A percentile compares a stretch with the other conserved stretches of the same genome.
These are phyloP conservation scores for Drosophila nigricruria DNA, from an alignment of 2,888 invertebrate genomes.

Conservation along the genomic window DNA sequence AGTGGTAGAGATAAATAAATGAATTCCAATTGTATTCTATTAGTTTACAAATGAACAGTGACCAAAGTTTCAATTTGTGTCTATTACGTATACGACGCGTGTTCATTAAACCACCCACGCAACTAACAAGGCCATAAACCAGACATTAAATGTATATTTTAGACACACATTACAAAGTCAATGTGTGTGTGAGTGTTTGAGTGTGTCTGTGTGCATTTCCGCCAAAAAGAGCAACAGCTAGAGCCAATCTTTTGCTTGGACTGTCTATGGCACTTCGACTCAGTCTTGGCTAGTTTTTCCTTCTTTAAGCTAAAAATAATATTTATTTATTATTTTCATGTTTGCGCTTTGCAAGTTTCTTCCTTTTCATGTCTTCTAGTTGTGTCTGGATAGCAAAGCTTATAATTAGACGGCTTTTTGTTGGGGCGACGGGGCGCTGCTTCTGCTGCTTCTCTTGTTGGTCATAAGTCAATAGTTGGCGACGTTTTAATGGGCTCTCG, in stretches of 20 bases:
- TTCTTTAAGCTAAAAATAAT: constrained; percentile 65
- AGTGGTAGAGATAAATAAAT: constrained; percentile 61
- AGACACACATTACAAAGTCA: constrained; percentile 8
- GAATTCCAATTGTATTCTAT: constrained; percentile 66
- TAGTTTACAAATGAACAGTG: constrained; percentile 57
- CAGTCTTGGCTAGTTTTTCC: constrained; percentile 17
- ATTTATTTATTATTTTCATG: constrained; percentile 65
- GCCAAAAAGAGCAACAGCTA: constrained; percentile 29
- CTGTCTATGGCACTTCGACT: constrained; percentile 21
- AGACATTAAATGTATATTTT: constrained; percentile 39
- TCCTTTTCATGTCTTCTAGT: constrained; percentile 34
- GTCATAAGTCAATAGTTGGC: constrained; percentile 78
- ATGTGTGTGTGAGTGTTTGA: neutral
- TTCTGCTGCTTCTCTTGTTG: constrained; percentile 44
- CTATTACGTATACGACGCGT: constrained; percentile 48
- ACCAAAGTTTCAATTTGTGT: constrained; percentile 69
- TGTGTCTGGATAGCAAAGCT: constrained; percentile 44
- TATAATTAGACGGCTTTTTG: constrained; percentile 69
- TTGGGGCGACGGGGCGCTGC: constrained; percentile 21
- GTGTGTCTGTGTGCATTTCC: constrained; percentile 15
- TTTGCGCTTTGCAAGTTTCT: constrained; percentile 47
- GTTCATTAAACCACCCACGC: constrained; percentile 53
- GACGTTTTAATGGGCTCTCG: constrained; percentile 70
- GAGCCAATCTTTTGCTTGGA: constrained; percentile 13
- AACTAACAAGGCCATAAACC: constrained; percentile 33